Evolutionary conservation across 2,797 vertebrate species (phyloP), one percentile per base, ranked within the genome.

Genomic region (Eremophila alpestris): DNA sequence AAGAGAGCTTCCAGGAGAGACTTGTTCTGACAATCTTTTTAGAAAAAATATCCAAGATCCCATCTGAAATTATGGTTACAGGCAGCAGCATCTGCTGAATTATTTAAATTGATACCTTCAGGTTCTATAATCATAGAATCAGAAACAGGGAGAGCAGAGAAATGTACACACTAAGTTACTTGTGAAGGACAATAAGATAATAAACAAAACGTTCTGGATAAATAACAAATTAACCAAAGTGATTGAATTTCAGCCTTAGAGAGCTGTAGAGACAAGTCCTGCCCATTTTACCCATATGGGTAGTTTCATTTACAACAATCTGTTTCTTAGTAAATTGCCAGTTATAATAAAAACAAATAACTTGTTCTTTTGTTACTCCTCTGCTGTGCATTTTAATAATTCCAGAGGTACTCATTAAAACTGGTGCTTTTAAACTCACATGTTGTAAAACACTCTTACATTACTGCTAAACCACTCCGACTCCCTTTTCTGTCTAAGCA

Each of bases 241-340:
- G 40, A 76, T 88, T 71, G 40, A 79, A 74, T 89, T 67, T 81
- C 71, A 86, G 76, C 63, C 67, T 82, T 49, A 78, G 84, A 74
- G 60, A 87, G 26, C 76, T 73, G 64, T 52, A 59, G 48, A 93
- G 63, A 27, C 51, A 80, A 13, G 38, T 92, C 21, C 73, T 83
- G 40, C 69, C 77, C 59, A 29, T 83, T 94, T 77, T 83, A 84
- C 48, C 51, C 52, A 19, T 40, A 22, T 54, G 40, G 83, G 24
- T 32, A 79, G 10, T 82, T 93, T 91, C 76, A 82, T 83, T 89
- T 81, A 67, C n/a, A 83, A 17, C 48, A 63, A 54, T 83, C 63
- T 92, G 55, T 52, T 92, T 67, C 89, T 88, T 76, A 76, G 59
- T 79, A 93, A 95, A 85, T 76, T 88, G 64, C 22, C 58, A 83